Conservation (phyloP, 2,113 vertebrate species). For the Mesitornis unicolor region DNA sequence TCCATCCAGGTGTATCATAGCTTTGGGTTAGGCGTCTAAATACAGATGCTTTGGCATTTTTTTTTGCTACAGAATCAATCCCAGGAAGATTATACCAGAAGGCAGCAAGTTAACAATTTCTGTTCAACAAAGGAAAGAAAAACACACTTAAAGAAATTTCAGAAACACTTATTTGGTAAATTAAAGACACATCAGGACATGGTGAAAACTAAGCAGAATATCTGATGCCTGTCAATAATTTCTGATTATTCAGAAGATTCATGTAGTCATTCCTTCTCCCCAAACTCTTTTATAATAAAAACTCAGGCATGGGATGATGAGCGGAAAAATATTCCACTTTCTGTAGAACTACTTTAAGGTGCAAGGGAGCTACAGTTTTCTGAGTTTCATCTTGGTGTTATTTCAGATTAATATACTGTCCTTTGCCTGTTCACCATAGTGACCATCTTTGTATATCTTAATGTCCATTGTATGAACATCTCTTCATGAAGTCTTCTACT, state of each 20-base stretch:
- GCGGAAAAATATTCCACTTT: not conserved
- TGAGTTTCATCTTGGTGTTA: not conserved
- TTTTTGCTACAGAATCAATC: not conserved
- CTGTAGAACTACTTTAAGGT: not conserved
- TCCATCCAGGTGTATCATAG: not conserved
- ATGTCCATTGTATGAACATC: not conserved
- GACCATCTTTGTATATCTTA: not conserved
- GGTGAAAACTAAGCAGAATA: not conserved
- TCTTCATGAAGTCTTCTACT: not conserved
- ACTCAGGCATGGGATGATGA: not conserved
- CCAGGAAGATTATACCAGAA: not conserved
- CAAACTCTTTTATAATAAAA: not conserved
- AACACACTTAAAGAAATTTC: not conserved
- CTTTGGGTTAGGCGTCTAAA: not conserved
- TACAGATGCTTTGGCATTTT: not conserved
- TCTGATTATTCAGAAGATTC: not conserved
- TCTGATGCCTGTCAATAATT: not conserved
- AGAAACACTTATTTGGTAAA: not conserved
- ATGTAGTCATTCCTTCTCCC: not conserved
- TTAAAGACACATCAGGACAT: not conserved
- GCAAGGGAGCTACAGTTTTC: not conserved
- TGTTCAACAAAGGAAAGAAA: not conserved
- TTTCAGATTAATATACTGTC: not conserved
- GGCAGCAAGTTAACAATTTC: not conserved
- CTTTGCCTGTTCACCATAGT: not conserved